A percentile compares a stretch with the other conserved stretches of the same genome.
Evolutionary conservation across 2,797 vertebrate genomes (phyloP).

Genomic region (Emys orbicularis): DNA sequence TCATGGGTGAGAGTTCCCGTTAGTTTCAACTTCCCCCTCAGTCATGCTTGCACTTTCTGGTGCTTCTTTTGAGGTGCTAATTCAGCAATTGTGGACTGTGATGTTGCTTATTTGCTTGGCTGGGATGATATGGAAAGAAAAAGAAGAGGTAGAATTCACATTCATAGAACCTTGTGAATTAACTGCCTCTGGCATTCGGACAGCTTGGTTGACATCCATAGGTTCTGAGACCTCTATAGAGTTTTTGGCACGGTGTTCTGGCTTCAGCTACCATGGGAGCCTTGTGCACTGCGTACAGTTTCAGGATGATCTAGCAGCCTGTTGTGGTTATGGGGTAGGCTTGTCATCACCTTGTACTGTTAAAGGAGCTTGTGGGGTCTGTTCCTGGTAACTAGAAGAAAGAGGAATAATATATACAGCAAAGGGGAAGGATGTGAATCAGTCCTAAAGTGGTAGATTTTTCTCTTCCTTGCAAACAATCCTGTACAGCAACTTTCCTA

Average conservation of each 20-base stretch:
- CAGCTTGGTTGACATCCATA: background rate
- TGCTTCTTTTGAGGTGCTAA: conserved; percentile 15
- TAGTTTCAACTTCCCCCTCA: conserved; percentile 57
- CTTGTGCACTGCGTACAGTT: background rate
- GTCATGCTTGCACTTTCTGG: background rate
- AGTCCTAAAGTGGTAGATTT: conserved; percentile 28
- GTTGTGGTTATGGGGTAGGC: background rate
- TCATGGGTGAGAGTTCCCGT: conserved; percentile 46
- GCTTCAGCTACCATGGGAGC: background rate
- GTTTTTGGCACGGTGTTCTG: conserved; percentile 11
- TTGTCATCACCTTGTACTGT: background rate
- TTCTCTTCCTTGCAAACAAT: conserved; percentile 26
- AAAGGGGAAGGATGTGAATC: background rate
- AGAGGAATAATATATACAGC: background rate
- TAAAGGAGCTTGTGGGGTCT: background rate
- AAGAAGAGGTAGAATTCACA: background rate
- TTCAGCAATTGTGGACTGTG: background rate
- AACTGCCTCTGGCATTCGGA: background rate
- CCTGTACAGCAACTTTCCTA: conserved; percentile 17
- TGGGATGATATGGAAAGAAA: background rate
- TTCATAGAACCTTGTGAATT: background rate
- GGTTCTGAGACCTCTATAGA: background rate
- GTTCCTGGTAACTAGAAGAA: background rate
- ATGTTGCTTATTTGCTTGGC: conserved; percentile 11
- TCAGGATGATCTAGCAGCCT: background rate